A percentile compares a stretch with the other conserved stretches of the same genome.
These are phyloP conservation scores for Chrosomus eos DNA, from an alignment of 2,797 vertebrate genomes.

Conservation along the genomic window DNA sequence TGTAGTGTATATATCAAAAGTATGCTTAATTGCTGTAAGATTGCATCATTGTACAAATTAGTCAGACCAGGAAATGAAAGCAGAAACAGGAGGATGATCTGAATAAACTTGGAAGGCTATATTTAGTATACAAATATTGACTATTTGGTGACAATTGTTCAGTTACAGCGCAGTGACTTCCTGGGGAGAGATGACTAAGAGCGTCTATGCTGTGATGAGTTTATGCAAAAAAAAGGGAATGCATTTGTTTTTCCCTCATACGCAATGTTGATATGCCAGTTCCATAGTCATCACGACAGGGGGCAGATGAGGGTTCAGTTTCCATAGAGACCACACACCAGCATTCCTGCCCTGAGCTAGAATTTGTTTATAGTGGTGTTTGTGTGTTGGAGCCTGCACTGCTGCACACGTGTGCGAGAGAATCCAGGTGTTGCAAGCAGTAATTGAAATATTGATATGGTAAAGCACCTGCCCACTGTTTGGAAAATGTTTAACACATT, in stretches of 20 bases:
- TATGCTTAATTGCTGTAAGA: background rate
- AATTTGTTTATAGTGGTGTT: constrained; percentile 53
- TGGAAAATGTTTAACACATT: constrained; percentile 69
- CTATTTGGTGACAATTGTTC: constrained; percentile 35
- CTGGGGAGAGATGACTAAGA: constrained; percentile 60
- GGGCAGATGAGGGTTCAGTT: constrained; percentile 71
- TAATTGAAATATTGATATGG: constrained; percentile 72
- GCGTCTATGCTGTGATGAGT: constrained; percentile 36
- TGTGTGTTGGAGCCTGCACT: constrained; percentile 35
- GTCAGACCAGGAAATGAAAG: constrained; percentile 20
- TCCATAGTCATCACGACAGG: constrained; percentile 71
- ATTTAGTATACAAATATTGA: constrained; percentile 45
- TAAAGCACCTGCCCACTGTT: constrained; percentile 58
- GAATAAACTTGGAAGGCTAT: background rate
- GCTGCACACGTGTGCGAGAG: constrained; percentile 13
- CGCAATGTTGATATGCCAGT: constrained; percentile 16
- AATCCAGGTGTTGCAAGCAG: constrained; percentile 66
- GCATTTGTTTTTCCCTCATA: constrained; percentile 19
- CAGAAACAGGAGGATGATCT: background rate
- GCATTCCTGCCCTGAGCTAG: constrained; percentile 30
- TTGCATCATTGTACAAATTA: background rate
- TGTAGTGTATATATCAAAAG: background rate
- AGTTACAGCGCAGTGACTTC: constrained; percentile 10
- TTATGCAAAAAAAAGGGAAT: background rate
- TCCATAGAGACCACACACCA: constrained; percentile 71